These are phyloP conservation scores for Emydocephalus ijimae DNA, from an alignment of 2,113 vertebrate species.

Conservation along the genomic window DNA sequence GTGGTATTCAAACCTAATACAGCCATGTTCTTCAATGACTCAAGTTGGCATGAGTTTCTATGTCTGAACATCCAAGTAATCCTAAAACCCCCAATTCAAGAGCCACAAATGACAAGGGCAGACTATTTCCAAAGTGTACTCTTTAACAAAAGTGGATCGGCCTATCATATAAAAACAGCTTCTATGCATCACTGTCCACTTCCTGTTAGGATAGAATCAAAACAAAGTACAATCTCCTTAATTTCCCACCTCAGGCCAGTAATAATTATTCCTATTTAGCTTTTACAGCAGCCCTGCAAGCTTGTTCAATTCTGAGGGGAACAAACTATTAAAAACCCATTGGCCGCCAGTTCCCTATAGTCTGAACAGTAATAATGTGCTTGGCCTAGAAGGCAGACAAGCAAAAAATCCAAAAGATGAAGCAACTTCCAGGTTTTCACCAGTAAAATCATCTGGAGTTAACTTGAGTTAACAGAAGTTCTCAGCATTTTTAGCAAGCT, in stretches of 20 bases:
- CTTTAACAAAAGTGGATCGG: not conserved
- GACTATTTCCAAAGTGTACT: not conserved
- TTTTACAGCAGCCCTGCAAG: not conserved
- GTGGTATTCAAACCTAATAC: not conserved
- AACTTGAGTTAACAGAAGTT: not conserved
- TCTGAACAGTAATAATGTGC: not conserved
- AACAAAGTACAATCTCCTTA: not conserved
- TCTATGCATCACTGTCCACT: not conserved
- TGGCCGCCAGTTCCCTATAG: not conserved
- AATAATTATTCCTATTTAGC: not conserved
- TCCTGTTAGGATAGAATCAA: not conserved
- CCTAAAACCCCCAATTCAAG: not conserved
- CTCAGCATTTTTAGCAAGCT: not conserved
- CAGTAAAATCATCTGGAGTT: not conserved
- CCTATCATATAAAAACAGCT: not conserved
- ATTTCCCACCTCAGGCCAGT: not conserved
- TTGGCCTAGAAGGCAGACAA: not conserved
- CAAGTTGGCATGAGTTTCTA: not conserved
- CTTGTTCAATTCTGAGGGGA: not conserved
- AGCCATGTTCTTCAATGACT: not conserved
- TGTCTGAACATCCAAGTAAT: not conserved
- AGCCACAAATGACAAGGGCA: not conserved
- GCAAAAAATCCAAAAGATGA: not conserved
- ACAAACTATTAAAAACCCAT: not conserved
- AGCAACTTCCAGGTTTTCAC: not conserved